Evolutionary conservation across 2,113 vertebrate genomes (phyloP), one percentile per base, ranked within the genome.

Genomic region (Anguilla japonica): DNA sequence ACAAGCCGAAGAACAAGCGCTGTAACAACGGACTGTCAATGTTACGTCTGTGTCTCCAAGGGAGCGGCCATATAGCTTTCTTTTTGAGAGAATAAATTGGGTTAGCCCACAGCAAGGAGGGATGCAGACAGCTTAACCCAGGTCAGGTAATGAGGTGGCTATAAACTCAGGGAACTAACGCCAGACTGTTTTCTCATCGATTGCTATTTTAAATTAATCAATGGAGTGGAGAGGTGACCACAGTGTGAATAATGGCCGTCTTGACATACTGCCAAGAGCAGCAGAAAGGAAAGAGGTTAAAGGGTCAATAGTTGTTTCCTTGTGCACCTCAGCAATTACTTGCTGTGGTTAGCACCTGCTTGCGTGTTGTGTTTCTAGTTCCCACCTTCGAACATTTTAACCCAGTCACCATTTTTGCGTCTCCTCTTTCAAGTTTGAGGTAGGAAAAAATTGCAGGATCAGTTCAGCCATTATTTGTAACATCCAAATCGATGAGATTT

Each of bases 231-330:
- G 13, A 75, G 26, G 41, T 78, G n/a, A 79, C 67, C 67, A 41
- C 3, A 50, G 41, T 79, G n/a, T 78, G 67, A 78, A 71, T 50
- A 84, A 53, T 78, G 67, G 43, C n/a, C 29, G n/a, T 41, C 84
- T 20, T 84, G n/a, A 75, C 78, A 79, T 78, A 75, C 67, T 50
- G 67, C 67, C 43, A 67, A 29, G 43, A 67, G 5, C n/a, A 78
- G 43, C 67, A 46, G 43, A 46, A 50, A 26, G 43, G 41, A 50
- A 15, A 78, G 60, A 85, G 91, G 87, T 90, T 84, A 92, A 88
- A 89, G 67, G 90, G 91, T 92, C 90, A 93, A 84, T 56, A 85
- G 83, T 34, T 79, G 18, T 79, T 86, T 56, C 75, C 81, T 41
- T 63, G 43, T 84, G 43, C 34, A 46, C 81, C 20, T 88, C 78